Base-by-base conservation (phyloP, 1,140 invertebrate species). In the Trypoxylus dichotomus region DNA sequence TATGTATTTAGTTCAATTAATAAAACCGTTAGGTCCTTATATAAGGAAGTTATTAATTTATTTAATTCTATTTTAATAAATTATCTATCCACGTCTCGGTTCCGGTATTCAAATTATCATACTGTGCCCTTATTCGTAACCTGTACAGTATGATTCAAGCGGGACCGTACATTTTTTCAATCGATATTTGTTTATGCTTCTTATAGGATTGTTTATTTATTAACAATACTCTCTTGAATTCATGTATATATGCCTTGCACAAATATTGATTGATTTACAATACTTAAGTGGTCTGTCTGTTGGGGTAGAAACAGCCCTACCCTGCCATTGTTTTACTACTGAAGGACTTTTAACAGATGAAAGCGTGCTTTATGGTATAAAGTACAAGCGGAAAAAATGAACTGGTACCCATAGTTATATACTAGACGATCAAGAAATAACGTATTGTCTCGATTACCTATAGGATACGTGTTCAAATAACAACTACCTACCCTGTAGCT, bases 261-360 rank as follows among this genome's bases (percentile, higher is more conserved):
- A 73, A 73, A 73, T 73, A 73, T 73, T 73, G 25, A 71, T 71
- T 32, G 68, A 73, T 73, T 73, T 27, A 73, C 37, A 37, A 73
- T 73, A 73, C 71, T 73, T 42, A 73, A 73, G 71, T 73, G 71
- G 71, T 73, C 32, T 73, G 27, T 73, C 25, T 73, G 71, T 37
- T 73, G 27, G 71, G 71, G 71, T 73, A 32, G 37, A 73, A 73
- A 41, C 10, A 63, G 60, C 71, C 71, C 71, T 73, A 73, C 27
- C 71, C 29, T 73, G 21, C 71, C 37, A 21, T 73, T 73, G 71
- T 73, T 73, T 73, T 73, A 73, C 0, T 37, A 73, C n/a, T 73
- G 27, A 42, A 73, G 71, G 15, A 42, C 37, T 73, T 73, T 42
- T 63, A 63, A 63, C 60, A 63, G 60, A 63, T 63, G 60, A 63